phyloP scores from a whole-genome alignment of 2,797 vertebrate species.

The Dendrocincla tyrannina region DNA sequence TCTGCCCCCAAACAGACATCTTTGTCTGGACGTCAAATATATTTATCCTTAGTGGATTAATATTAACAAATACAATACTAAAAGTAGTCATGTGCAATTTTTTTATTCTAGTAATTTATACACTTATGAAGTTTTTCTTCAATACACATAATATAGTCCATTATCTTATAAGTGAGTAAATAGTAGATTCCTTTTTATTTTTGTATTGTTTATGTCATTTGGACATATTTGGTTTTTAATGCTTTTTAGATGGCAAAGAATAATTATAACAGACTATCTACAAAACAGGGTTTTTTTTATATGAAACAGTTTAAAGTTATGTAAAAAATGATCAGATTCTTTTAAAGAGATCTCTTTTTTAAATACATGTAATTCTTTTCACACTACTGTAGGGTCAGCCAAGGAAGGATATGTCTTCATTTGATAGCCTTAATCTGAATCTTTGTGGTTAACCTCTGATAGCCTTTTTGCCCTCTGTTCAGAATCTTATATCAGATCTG shows the following conservation, averaged over 20 bases:
- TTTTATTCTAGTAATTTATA: background rate
- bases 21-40: background rate
- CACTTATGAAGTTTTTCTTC: background rate
- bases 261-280: background rate
- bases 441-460: slow-evolving; percentile 40
- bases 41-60: background rate
- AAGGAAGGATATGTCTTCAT: background rate
- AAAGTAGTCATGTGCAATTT: background rate
- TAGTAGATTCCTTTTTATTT: background rate
- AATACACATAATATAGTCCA: background rate
- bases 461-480: slow-evolving; percentile 42
- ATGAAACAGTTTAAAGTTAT: background rate
- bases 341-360: background rate
- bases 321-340: background rate
- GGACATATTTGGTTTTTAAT: background rate
- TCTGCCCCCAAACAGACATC: background rate
- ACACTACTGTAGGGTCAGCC: background rate
- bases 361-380: background rate
- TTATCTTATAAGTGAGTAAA: background rate
- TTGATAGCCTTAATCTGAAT: slow-evolving; percentile 54
- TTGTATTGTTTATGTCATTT: background rate
- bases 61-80: background rate
- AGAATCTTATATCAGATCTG: slow-evolving; percentile 20
- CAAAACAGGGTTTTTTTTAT: background rate
- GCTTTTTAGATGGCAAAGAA: background rate